phyloP scores from a whole-genome alignment of 2,888 invertebrate species.

The Chrysodeixis includens region DNA sequence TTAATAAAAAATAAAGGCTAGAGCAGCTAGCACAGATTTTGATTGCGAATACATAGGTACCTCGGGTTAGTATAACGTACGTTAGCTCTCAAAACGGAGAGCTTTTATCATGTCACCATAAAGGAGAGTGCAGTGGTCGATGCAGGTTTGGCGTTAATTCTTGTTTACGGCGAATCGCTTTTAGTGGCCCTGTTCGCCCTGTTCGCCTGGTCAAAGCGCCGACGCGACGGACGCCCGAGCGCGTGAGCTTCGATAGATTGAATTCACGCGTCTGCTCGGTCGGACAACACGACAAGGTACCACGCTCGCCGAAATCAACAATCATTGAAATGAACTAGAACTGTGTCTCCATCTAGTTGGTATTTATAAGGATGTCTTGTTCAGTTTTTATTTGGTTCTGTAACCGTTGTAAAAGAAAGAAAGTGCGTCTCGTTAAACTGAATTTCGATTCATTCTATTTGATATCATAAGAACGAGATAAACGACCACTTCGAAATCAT shows the following conservation, averaged over 20 bases:
- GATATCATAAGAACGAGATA: too few relatives aligned
- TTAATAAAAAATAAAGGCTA: not conserved
- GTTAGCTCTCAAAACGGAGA: conserved; percentile 73
- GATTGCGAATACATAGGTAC: conserved; percentile 31
- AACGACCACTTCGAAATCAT: too few relatives aligned
- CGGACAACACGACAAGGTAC: conserved; percentile 34
- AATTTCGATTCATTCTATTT: not conserved
- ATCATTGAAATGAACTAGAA: conserved; percentile 24
- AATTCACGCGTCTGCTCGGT: conserved; percentile 60
- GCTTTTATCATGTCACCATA: conserved; percentile 84
- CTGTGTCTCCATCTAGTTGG: not conserved
- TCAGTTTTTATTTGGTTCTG: not conserved
- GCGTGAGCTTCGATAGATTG: conserved; percentile 71
- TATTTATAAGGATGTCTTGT: not conserved
- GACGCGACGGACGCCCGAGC: conserved; percentile 40
- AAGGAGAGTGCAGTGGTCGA: conserved; percentile 85
- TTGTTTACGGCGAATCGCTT: conserved; percentile 87
- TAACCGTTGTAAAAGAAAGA: too few relatives aligned
- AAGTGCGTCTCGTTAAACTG: not conserved
- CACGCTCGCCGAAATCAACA: conserved; percentile 31
- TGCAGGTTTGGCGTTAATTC: conserved; percentile 86
- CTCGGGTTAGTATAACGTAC: conserved; percentile 54
- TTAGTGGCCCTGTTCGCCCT: conserved; percentile 76
- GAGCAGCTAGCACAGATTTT: conserved; percentile 23
- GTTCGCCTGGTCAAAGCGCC: conserved; percentile 68